Conservation (phyloP, 92 coral and sea anemone species). For the Epizoanthus fatuus region DNA sequence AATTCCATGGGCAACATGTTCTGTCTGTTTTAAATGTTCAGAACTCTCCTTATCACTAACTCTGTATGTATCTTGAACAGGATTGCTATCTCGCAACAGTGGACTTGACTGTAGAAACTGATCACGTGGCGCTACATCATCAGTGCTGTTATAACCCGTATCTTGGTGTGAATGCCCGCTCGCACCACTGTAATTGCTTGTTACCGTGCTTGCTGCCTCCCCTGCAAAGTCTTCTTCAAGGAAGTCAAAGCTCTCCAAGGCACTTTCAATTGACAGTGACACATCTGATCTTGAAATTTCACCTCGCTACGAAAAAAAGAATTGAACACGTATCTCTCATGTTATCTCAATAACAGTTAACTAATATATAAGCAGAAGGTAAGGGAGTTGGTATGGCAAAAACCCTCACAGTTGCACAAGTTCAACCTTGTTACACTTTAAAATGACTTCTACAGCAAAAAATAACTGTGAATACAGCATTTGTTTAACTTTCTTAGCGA, state of each 20-base stretch:
- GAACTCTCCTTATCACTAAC: slow-evolving; percentile 65
- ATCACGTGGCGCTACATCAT: slow-evolving; percentile 63
- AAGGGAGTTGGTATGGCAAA: too few relatives aligned
- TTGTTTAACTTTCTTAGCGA: too few relatives aligned
- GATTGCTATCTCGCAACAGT: background rate
- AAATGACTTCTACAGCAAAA: too few relatives aligned
- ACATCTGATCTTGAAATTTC: slow-evolving; percentile 83
- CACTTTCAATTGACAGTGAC: slow-evolving; percentile 96
- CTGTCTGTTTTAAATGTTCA: slow-evolving; percentile 15
- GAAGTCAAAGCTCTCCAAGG: slow-evolving; percentile 97
- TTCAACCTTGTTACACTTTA: too few relatives aligned
- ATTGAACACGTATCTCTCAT: background rate
- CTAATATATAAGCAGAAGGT: too few relatives aligned
- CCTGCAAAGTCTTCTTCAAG: slow-evolving; percentile 85
- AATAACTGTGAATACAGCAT: too few relatives aligned
- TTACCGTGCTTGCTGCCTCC: slow-evolving; percentile 82
- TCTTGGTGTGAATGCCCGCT: slow-evolving; percentile 86
- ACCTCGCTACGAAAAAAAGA: slow-evolving; percentile 71
- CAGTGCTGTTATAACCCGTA: slow-evolving; percentile 97
- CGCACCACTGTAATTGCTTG: slow-evolving; percentile 81
- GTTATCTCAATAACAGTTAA: too few relatives aligned
- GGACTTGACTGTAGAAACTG: background rate
- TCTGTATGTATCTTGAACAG: slow-evolving; percentile 27
- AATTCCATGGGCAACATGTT: slow-evolving; percentile 5
- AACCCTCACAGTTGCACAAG: too few relatives aligned